A percentile compares a stretch with the other conserved stretches of the same genome.
These are phyloP conservation scores for Ctenochaetus hawaiiensis DNA, from an alignment of 2,797 vertebrate species.

Conservation along the genomic window DNA sequence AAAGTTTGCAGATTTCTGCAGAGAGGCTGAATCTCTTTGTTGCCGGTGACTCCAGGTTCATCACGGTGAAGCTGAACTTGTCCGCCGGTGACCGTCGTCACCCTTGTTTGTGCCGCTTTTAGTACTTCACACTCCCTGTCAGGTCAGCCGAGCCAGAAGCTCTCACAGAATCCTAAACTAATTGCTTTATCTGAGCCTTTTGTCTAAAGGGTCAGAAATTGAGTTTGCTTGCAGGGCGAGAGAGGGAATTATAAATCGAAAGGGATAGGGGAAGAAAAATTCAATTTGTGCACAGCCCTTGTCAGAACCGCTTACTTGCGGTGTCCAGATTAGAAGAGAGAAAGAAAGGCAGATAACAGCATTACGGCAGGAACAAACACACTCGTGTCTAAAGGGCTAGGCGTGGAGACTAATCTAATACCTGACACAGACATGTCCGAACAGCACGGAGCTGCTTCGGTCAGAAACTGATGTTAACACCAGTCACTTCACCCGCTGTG, in stretches of 20 bases:
- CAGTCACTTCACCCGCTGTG: neutral
- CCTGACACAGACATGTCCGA: conserved; percentile 61
- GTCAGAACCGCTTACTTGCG: conserved; percentile 80
- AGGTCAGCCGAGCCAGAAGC: conserved; percentile 60
- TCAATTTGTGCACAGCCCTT: conserved; percentile 79
- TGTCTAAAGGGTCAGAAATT: conserved; percentile 83
- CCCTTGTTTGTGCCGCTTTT: conserved; percentile 62
- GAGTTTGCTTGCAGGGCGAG: conserved; percentile 76
- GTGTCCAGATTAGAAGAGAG: conserved; percentile 75
- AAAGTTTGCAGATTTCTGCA: conserved; percentile 41
- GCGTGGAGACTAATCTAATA: conserved; percentile 70
- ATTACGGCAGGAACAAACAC: conserved; percentile 75
- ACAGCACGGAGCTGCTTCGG: conserved; percentile 28
- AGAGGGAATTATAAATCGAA: conserved; percentile 81
- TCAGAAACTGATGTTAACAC: conserved; percentile 64
- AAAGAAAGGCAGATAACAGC: conserved; percentile 70
- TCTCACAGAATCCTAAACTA: conserved; percentile 74
- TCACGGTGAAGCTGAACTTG: conserved; percentile 50
- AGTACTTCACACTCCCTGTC: conserved; percentile 60
- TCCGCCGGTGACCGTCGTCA: conserved; percentile 63
- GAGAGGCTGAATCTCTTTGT: conserved; percentile 51
- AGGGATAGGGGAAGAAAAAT: conserved; percentile 74
- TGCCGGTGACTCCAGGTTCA: conserved; percentile 57
- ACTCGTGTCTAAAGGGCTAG: conserved; percentile 70
- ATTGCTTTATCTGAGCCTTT: conserved; percentile 83